Percentiles rank a stretch among this genome's conserved stretches.
Conservation (phyloP, 1,140 invertebrate genomes). For the Orius insidiosus region DNA sequence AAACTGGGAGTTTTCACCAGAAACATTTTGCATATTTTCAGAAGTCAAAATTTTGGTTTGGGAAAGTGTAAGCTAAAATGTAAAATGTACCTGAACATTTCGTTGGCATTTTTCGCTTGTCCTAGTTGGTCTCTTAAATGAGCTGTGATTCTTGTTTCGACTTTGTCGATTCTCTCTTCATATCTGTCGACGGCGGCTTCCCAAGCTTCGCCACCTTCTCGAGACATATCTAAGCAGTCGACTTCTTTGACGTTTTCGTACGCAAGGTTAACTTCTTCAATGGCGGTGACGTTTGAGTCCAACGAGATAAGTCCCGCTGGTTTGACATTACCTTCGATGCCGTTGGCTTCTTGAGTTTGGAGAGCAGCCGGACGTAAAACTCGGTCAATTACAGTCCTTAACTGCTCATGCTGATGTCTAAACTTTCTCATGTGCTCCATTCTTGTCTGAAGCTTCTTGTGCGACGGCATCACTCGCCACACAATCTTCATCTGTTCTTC, state of each 20-base stretch:
- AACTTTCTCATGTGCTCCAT: conserved; percentile 97
- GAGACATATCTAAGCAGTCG: conserved; percentile 91
- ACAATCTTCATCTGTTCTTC: conserved; percentile 96
- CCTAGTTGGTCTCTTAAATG: conserved; percentile 91
- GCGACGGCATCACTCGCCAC: conserved; percentile 84
- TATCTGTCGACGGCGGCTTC: conserved; percentile 89
- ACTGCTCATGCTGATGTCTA: conserved; percentile 90
- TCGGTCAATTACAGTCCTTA: conserved; percentile 87
- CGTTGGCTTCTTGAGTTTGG: conserved; percentile 3
- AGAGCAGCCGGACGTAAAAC: conserved; percentile 53
- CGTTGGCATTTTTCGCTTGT: conserved; percentile 96
- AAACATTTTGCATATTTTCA: too few relatives aligned
- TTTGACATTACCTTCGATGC: background rate
- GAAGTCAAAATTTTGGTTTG: too few relatives aligned
- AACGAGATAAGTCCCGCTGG: conserved; percentile 2
- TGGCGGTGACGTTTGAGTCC: background rate
- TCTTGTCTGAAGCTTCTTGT: conserved; percentile 84
- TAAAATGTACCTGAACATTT: conserved; percentile 97
- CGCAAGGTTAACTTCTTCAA: conserved; percentile 75
- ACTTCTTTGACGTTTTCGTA: conserved; percentile 99
- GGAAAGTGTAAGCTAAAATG: too few relatives aligned
- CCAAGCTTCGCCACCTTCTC: conserved; percentile 93
- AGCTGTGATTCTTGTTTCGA: conserved; percentile 93
- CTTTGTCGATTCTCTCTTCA: conserved; percentile 76
- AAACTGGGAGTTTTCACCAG: too few relatives aligned